phyloP scores from a whole-genome alignment of 2,113 vertebrate genomes.

The Pogonocichla stellata region DNA sequence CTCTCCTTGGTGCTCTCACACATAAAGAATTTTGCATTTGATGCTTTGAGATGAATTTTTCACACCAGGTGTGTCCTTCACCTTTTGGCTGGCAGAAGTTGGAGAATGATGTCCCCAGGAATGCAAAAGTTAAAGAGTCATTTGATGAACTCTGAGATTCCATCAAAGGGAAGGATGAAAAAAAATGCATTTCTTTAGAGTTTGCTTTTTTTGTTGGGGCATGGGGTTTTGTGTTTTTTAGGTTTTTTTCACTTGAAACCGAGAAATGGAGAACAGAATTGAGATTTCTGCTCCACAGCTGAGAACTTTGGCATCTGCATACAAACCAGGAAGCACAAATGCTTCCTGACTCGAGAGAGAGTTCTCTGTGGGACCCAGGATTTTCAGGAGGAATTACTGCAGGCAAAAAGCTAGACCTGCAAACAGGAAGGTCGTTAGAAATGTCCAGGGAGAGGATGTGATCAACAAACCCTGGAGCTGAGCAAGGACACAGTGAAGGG shows the following conservation, averaged over 20 bases:
- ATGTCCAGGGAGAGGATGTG: neutral
- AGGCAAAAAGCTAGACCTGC: neutral
- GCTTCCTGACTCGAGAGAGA: neutral
- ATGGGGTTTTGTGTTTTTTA: neutral
- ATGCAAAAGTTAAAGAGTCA: neutral
- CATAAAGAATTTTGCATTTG: neutral
- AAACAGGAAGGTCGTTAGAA: neutral
- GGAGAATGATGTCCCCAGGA: neutral
- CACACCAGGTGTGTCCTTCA: neutral
- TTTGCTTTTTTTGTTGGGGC: neutral
- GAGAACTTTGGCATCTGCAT: neutral
- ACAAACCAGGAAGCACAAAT: neutral
- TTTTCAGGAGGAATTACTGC: neutral
- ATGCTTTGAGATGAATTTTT: neutral
- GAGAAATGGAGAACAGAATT: neutral
- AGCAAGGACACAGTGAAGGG: neutral
- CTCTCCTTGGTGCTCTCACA: neutral
- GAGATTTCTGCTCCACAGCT: neutral
- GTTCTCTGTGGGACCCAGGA: neutral
- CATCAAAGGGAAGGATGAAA: neutral
- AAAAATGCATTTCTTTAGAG: neutral
- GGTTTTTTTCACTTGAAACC: neutral
- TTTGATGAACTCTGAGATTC: neutral
- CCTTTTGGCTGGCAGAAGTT: neutral
- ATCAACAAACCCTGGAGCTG: neutral